A percentile compares a stretch with the other conserved stretches of the same genome.
phyloP scores from a whole-genome alignment of 2,113 vertebrate species.

The Anhinga anhinga region DNA sequence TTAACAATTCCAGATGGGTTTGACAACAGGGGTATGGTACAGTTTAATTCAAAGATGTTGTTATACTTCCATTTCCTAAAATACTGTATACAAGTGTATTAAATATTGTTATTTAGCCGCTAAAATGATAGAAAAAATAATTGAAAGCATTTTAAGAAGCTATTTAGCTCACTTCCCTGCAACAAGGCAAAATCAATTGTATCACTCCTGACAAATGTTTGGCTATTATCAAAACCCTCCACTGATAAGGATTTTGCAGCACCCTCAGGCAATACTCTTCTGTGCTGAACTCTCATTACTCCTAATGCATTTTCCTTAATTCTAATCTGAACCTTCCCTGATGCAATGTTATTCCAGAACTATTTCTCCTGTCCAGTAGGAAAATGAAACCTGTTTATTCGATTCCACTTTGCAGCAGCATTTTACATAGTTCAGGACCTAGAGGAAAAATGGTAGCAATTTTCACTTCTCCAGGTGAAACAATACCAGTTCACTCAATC shows the following conservation, averaged over 20 bases:
- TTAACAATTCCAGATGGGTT: background rate
- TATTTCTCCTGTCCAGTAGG: background rate
- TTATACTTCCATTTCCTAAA: background rate
- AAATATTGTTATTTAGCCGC: background rate
- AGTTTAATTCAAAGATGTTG: background rate
- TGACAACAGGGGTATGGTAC: background rate
- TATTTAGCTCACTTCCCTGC: background rate
- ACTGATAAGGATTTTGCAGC: background rate
- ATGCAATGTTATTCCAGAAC: background rate
- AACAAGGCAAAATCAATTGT: background rate
- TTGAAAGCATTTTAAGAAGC: background rate
- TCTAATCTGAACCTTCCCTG: background rate
- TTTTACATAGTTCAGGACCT: background rate
- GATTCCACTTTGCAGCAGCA: background rate
- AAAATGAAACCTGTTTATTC: constrained; percentile 13
- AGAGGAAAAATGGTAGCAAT: background rate
- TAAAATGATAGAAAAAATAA: background rate
- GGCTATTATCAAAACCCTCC: background rate
- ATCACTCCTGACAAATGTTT: background rate
- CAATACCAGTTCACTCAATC: background rate
- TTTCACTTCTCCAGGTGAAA: background rate
- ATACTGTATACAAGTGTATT: background rate
- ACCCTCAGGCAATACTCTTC: background rate
- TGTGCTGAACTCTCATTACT: background rate
- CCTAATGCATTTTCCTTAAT: background rate